phyloP scores from a whole-genome alignment of 1,140 invertebrate genomes.

The Cephus cinctus region DNA sequence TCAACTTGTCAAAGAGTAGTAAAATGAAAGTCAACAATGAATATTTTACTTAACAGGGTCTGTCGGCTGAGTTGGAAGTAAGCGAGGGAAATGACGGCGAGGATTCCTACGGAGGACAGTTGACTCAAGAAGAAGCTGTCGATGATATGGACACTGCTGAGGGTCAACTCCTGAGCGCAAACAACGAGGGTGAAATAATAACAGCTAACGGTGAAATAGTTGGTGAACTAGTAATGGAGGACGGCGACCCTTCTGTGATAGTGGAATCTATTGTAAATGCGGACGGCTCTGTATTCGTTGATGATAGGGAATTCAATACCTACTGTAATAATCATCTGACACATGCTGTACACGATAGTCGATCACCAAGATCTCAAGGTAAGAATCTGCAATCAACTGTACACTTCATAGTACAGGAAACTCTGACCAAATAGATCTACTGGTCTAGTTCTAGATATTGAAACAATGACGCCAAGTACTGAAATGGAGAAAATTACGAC shows the following conservation, averaged over 20 bases:
- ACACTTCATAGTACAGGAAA: no score
- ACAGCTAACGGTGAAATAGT: slow-evolving; percentile 43
- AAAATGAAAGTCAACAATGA: no score
- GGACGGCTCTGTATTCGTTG: slow-evolving; percentile 47
- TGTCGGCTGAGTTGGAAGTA: slow-evolving; percentile 41
- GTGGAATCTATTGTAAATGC: slow-evolving; percentile 48
- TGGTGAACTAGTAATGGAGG: slow-evolving; percentile 45
- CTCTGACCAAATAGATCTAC: no score
- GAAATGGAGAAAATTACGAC: slow-evolving; percentile 33
- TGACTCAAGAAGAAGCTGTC: slow-evolving; percentile 42
- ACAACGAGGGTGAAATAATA: slow-evolving; percentile 37
- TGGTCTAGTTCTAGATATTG: slow-evolving; percentile 36
- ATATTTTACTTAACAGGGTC: slow-evolving; percentile 25
- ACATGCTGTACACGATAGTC: slow-evolving; percentile 27
- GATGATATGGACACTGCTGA: slow-evolving; percentile 40
- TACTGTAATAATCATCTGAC: slow-evolving; percentile 41
- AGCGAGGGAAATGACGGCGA: slow-evolving; percentile 45
- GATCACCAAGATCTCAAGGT: slow-evolving; percentile 37
- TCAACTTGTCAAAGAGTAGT: not conserved
- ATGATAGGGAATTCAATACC: slow-evolving; percentile 43
- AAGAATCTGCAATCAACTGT: no score
- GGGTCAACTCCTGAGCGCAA: slow-evolving; percentile 32
- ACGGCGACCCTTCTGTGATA: slow-evolving; percentile 48
- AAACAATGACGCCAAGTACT: slow-evolving; percentile 22
- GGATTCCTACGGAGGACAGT: slow-evolving; percentile 39